Evolutionary conservation across 2,797 vertebrate species (phyloP).

Genomic region (Rhynchonycteris naso): DNA sequence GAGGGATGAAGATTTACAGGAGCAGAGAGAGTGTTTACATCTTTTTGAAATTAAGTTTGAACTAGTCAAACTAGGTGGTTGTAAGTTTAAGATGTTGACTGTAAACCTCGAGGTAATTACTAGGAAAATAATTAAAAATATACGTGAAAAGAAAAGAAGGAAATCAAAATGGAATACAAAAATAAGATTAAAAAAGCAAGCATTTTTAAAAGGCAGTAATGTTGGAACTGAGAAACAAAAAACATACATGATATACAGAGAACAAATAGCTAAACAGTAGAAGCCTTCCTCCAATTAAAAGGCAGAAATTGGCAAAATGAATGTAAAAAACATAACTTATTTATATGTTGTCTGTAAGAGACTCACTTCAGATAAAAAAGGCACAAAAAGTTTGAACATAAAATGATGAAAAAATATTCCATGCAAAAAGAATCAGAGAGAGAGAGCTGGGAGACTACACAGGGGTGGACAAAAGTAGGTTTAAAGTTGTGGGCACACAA

Average conservation of each 20-base stretch:
- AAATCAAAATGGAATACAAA: conserved; percentile 16
- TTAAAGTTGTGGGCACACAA: not conserved
- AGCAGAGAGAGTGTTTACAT: not conserved
- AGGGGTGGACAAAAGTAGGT: not conserved
- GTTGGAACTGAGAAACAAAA: not conserved
- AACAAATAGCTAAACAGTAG: not conserved
- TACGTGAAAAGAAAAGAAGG: conserved; percentile 18
- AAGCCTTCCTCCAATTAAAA: conserved; percentile 20
- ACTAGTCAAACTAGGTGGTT: not conserved
- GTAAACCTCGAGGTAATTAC: conserved; percentile 2
- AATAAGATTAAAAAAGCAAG: not conserved
- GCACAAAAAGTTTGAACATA: not conserved
- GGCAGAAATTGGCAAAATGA: not conserved
- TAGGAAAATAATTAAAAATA: conserved; percentile 38
- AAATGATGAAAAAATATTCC: conserved; percentile 9
- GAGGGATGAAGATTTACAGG: not conserved
- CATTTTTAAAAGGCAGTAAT: not conserved
- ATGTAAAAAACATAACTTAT: conserved; percentile 13
- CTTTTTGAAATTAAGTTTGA: not conserved
- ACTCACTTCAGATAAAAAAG: not conserved
- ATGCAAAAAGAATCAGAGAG: not conserved
- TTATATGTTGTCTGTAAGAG: not conserved
- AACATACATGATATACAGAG: not conserved
- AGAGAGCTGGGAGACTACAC: not conserved
- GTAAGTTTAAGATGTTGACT: not conserved